A percentile compares a stretch with the other conserved stretches of the same genome.
Conservation (phyloP, 1,140 invertebrate genomes). For the Nebria ingens region DNA sequence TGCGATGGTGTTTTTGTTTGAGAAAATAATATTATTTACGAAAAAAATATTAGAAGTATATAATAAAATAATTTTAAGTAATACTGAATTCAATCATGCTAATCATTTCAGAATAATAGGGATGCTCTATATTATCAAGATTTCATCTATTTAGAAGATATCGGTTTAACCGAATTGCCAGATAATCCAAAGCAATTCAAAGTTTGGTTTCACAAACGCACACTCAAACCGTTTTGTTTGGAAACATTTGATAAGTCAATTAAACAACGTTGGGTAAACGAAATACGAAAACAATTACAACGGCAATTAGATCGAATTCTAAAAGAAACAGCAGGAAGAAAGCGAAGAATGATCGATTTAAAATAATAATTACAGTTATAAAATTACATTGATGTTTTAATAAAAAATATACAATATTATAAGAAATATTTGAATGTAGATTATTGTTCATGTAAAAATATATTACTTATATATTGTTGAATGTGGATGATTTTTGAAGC, state of each 20-base stretch:
- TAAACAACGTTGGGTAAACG: neutral
- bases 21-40: neutral
- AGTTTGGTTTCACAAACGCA: slow-evolving; percentile 5
- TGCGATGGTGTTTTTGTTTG: slow-evolving; percentile 1
- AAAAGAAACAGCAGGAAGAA: too few relatives aligned
- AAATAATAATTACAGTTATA: too few relatives aligned
- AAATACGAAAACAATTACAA: neutral
- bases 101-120: neutral
- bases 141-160: neutral
- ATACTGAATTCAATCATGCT: neutral
- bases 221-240: neutral
- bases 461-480: too few relatives aligned
- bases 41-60: neutral
- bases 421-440: too few relatives aligned
- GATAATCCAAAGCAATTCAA: neutral
- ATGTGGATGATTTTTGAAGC: too few relatives aligned
- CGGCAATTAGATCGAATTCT: neutral
- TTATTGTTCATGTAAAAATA: too few relatives aligned
- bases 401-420: too few relatives aligned
- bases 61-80: too few relatives aligned
- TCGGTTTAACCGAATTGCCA: neutral
- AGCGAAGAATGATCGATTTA: too few relatives aligned
- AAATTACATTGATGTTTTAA: too few relatives aligned
- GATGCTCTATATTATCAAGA: neutral
- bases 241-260: neutral